phyloP scores from a whole-genome alignment of 2,888 invertebrate species.

The Bugula neritina region DNA sequence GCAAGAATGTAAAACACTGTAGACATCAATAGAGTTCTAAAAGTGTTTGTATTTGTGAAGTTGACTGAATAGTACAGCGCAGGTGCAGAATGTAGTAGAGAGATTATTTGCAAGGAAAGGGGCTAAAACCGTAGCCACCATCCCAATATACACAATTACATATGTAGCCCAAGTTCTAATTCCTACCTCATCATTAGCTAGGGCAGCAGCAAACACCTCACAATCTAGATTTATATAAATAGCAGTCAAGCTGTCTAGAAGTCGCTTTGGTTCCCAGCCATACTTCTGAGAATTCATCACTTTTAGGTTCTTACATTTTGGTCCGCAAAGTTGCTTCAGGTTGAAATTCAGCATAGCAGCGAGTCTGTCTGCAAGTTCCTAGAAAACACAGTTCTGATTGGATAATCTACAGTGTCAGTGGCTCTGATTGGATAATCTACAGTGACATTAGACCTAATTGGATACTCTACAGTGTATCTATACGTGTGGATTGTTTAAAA shows the following conservation, averaged over 20 bases:
- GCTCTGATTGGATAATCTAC: too few relatives aligned
- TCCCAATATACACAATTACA: background rate
- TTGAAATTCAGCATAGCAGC: constrained; percentile 99
- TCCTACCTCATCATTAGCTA: constrained; percentile 87
- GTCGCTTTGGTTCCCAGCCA: constrained; percentile 89
- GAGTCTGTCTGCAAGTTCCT: constrained; percentile 82
- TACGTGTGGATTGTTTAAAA: too few relatives aligned
- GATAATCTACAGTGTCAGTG: too few relatives aligned
- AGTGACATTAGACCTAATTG: too few relatives aligned
- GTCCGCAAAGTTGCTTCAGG: constrained; percentile 88
- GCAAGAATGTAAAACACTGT: constrained; percentile 32
- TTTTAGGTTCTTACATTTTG: constrained; percentile 84
- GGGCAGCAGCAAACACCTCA: constrained; percentile 68
- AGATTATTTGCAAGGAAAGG: too few relatives aligned
- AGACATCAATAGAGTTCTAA: background rate
- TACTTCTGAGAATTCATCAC: constrained; percentile 89
- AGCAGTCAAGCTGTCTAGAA: constrained; percentile 85
- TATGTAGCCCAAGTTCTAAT: background rate
- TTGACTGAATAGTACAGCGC: background rate
- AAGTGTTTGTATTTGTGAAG: background rate
- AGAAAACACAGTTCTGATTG: constrained; percentile 29
- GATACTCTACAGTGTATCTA: too few relatives aligned
- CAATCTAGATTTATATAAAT: constrained; percentile 94
- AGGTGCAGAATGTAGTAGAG: too few relatives aligned
- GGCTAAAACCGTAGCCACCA: too few relatives aligned